Base-by-base conservation (phyloP, 2,797 vertebrate genomes). In the Clarias laeviceps region DNA sequence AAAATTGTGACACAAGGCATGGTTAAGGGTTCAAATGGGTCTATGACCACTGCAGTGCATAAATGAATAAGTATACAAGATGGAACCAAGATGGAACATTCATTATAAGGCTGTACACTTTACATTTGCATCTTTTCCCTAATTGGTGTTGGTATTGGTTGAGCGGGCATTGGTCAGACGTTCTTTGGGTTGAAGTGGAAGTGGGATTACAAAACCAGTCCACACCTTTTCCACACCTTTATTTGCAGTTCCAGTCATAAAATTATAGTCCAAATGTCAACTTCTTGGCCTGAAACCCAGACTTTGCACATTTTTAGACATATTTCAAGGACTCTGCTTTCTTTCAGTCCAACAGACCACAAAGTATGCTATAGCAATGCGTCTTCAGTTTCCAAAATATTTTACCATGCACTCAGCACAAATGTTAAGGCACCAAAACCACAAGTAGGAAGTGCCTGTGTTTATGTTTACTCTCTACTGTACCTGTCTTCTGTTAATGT, bases 241-340 rank as follows among this genome's bases (percentile, higher is more conserved):
- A 14, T n/a, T 34, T 56, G 69, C 22, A n/a, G 1, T 64, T 82
- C 59, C 29, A 68, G 15, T 40, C 45, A 24, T 86, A 56, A 80
- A 62, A 85, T 69, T 69, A 57, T 24, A 80, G 92, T 91, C 92
- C 86, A 87, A 90, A 87, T 92, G 91, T 88, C 85, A 87, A 88
- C 88, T 78, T 32, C 85, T 68, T 82, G 87, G 70, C 2, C 88
- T 91, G 89, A 93, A 94, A 93, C 95, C 94, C 89, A 94, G 89
- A 91, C 89, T 88, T 85, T 90, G 91, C 89, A 87, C 90, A 90
- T 90, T 92, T 85, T 92, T 91, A 62, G 69, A 83, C 91, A 90
- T 90, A 88, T 90, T 91, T 87, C 82, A 83, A 88, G 84, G 87
- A 90, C 87, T 90, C 62, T 91, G 91, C 90, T 92, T 91, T 89